Evolutionary conservation across 2,797 vertebrate genomes (phyloP), one percentile per base, ranked within the genome.

Genomic region (Sebastes elongatus): DNA sequence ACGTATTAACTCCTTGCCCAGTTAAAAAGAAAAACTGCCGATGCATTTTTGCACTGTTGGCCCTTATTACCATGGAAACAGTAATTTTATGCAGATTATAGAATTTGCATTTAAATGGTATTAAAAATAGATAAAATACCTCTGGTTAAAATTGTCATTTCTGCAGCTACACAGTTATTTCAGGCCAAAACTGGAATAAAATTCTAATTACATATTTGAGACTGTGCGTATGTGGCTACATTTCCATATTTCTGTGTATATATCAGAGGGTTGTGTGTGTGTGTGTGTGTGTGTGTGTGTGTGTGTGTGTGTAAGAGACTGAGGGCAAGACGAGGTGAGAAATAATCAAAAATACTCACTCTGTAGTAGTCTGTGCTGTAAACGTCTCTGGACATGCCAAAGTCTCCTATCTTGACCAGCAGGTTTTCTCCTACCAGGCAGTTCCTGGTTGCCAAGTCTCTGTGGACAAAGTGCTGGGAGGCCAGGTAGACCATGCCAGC

Each of bases 331-430:
- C 1, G 18, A 65, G 67, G 42, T 18, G 27, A 74, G 68, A 49
- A 83, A 81, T 27, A 7, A 59, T 76, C 2, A 53, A 23, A 63
- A 67, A 69, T 49, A 77, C 67, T 97, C 93, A 99, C 98, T 96
- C 97, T 96, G 81, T 99, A 99, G 95, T 99, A 99, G 94, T 99
- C 98, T 1, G 98, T 99, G 94, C 98, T 99, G 96, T 99, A 99
- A 67, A 99, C 98, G 18, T 99, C 98, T 94, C 98, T 96, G 87
- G 98, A 99, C 98, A 99, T 99, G 76, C 98, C 98, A 71, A 99
- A 99, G 95, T 99, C 98, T 75, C 98, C 98, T 49, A 99, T 99
- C 95, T 99, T 99, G 91, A 99, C 98, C 85, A 99, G 95, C 1
- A 99, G 96, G 92, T 99, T 99, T 91, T 99, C 98, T 63, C 98